phyloP scores from a whole-genome alignment of 2,888 invertebrate genomes.

The Geophilus truncorum region DNA sequence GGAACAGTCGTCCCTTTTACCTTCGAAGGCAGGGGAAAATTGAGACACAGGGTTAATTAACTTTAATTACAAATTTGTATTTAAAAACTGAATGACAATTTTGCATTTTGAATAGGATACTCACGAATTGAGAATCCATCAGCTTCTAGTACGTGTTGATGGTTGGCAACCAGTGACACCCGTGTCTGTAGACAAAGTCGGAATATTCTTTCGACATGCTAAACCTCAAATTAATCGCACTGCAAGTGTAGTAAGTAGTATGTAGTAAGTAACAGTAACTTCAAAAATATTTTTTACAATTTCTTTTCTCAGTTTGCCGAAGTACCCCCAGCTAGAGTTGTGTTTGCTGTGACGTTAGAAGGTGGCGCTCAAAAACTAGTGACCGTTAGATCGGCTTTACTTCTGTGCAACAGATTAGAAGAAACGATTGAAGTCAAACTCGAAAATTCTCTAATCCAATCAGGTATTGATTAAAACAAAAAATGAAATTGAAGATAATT shows the following conservation, averaged over 20 bases:
- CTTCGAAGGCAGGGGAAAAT: slow-evolving; percentile 66
- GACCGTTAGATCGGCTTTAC: slow-evolving; percentile 83
- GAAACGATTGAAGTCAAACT: slow-evolving; percentile 67
- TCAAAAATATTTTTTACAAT: no score
- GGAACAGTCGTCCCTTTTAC: slow-evolving; percentile 78
- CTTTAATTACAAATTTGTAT: background rate
- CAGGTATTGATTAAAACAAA: no score
- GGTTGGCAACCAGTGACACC: slow-evolving; percentile 84
- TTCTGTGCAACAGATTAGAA: slow-evolving; percentile 69
- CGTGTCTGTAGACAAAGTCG: slow-evolving; percentile 92
- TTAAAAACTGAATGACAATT: background rate
- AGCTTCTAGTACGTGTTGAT: slow-evolving; percentile 79
- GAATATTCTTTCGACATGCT: slow-evolving; percentile 69
- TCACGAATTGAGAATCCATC: slow-evolving; percentile 73
- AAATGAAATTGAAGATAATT: no score
- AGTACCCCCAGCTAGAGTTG: slow-evolving; percentile 65
- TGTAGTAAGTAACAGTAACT: background rate
- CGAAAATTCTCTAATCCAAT: slow-evolving; percentile 52
- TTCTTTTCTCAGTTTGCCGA: slow-evolving; percentile 43
- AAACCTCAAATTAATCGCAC: slow-evolving; percentile 43
- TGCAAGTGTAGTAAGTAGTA: slow-evolving; percentile 35
- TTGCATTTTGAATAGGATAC: slow-evolving; percentile 53
- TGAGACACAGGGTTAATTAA: slow-evolving; percentile 47
- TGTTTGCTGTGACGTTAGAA: slow-evolving; percentile 85
- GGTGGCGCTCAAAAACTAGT: slow-evolving; percentile 91